Conservation (phyloP, 2,797 vertebrate genomes). For the Pangasius sanitwongsei region DNA sequence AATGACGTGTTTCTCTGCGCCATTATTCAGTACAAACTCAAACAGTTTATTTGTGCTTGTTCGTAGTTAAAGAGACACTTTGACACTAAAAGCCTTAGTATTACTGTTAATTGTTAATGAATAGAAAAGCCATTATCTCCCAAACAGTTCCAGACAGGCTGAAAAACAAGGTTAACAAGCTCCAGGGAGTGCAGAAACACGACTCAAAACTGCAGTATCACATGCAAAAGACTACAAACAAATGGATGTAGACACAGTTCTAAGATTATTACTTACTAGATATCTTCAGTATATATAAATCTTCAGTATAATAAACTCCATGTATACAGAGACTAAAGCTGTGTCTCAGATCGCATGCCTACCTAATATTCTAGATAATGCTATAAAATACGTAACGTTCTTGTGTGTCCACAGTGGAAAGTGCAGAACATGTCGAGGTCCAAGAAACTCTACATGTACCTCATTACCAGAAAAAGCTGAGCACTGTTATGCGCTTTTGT, state of each 20-base stretch:
- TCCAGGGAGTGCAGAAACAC: not conserved
- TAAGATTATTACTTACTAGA: not conserved
- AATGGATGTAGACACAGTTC: not conserved
- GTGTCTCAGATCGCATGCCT: not conserved
- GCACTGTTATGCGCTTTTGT: not conserved
- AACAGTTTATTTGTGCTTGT: not conserved
- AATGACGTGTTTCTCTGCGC: no score
- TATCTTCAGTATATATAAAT: not conserved
- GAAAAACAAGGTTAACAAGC: not conserved
- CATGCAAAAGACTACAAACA: not conserved
- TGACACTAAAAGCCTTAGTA: conserved; percentile 6
- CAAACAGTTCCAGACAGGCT: not conserved
- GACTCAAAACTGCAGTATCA: not conserved
- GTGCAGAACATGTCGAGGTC: not conserved
- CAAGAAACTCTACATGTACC: not conserved
- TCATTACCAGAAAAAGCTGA: not conserved
- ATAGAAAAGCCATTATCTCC: not conserved
- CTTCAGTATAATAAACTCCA: not conserved
- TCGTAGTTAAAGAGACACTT: not conserved
- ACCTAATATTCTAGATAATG: not conserved
- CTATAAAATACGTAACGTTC: not conserved
- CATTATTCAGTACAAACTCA: not conserved
- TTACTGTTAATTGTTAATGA: not conserved
- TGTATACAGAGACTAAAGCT: not conserved
- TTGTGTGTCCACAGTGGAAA: not conserved